Evolutionary conservation across 2,113 vertebrate species (phyloP).

Genomic region (Halichoerus grypus): DNA sequence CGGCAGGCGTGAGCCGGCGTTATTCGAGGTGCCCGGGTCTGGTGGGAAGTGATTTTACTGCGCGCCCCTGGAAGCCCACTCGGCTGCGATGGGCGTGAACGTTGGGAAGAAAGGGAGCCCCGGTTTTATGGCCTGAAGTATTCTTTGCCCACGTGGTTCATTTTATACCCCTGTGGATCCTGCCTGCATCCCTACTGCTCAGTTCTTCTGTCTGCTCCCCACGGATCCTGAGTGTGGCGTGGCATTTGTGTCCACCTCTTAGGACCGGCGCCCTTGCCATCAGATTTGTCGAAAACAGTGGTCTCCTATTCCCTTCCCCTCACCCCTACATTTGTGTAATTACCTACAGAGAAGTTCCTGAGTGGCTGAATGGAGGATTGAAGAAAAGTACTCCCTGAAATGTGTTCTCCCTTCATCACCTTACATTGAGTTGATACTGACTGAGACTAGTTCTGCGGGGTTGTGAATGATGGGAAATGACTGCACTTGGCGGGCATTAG

Average conservation of each 20-base stretch:
- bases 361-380: background rate
- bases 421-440: background rate
- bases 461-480: background rate
- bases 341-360: background rate
- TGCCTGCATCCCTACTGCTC: background rate
- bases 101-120: background rate
- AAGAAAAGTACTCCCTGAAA: background rate
- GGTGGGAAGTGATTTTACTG: background rate
- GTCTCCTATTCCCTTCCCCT: no score
- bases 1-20: background rate
- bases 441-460: background rate
- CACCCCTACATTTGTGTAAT: background rate
- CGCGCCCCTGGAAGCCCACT: background rate
- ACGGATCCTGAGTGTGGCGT: background rate
- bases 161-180: background rate
- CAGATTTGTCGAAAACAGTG: background rate
- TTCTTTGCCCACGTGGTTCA: background rate
- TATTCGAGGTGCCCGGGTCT: background rate
- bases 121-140: background rate
- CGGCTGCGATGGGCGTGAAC: background rate
- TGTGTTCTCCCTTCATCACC: background rate
- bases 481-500: background rate
- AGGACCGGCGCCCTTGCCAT: background rate
- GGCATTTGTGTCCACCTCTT: background rate
- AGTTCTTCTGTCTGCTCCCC: background rate